phyloP scores from a whole-genome alignment of 2,888 invertebrate species.

The Thereva unica region DNA sequence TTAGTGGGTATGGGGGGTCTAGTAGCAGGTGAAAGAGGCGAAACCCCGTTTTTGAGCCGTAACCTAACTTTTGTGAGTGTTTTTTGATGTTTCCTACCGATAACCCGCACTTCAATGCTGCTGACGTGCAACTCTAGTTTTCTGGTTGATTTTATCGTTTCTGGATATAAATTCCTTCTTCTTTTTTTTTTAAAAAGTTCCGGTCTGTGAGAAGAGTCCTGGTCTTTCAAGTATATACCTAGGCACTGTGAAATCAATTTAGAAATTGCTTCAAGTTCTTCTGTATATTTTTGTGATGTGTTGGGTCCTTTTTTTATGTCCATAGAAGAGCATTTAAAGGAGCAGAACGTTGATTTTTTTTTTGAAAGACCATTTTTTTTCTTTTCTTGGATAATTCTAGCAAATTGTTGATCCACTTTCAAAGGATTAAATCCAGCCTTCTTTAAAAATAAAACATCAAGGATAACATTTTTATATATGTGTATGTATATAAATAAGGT shows the following conservation, averaged over 20 bases:
- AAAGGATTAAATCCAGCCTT: too few relatives aligned
- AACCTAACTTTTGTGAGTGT: constrained; percentile 31
- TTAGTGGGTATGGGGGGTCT: constrained; percentile 3
- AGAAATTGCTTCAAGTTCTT: constrained; percentile 1
- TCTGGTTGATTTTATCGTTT: constrained; percentile 11
- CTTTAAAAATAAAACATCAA: too few relatives aligned
- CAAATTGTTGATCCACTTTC: too few relatives aligned
- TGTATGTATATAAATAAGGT: too few relatives aligned
- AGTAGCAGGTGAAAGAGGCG: too few relatives aligned
- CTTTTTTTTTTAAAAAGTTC: neutral
- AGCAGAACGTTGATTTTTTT: too few relatives aligned
- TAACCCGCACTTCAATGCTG: constrained; percentile 29
- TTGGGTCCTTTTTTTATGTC: neutral
- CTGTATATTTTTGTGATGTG: neutral
- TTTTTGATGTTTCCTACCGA: constrained; percentile 37
- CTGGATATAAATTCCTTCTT: constrained; percentile 15
- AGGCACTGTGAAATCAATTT: constrained; percentile 10
- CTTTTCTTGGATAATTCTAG: too few relatives aligned
- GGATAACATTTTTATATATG: too few relatives aligned
- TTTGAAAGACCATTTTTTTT: too few relatives aligned
- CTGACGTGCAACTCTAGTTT: constrained; percentile 3
- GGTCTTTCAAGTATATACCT: neutral
- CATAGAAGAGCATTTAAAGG: too few relatives aligned
- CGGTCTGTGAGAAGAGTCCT: constrained; percentile 3
- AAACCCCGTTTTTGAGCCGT: too few relatives aligned